Base-by-base conservation (phyloP, 2,113 vertebrate species). In the Centrocercus urophasianus region DNA sequence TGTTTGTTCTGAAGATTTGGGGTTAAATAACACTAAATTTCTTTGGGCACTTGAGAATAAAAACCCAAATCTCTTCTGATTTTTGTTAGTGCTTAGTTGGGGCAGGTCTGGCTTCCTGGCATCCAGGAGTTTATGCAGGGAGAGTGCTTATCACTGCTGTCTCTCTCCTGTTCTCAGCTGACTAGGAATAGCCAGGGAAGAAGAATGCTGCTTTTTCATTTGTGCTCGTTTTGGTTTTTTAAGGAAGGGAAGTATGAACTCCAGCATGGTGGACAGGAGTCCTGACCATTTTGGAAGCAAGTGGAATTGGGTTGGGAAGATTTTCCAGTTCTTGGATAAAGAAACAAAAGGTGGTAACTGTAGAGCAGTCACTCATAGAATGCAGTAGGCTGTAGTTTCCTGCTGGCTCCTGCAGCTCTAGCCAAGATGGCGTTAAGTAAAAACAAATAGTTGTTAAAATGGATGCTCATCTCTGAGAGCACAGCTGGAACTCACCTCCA, bases 41-140 rank as follows among this genome's bases (percentile, higher is more conserved):
- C 61, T 86, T 91, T 48, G 84, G 78, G 70, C 54, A 71, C 75
- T 80, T 79, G 59, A 72, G 70, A 92, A 78, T 93, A 92, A 90
- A 94, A 81, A 56, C 76, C 89, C 75, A 30, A 65, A 74, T 71
- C 47, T 24, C 64, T 71, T 83, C 30, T 89, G 85, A 83, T 96
- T 94, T 90, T 83, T 32, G 1, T 92, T 90, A 86, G 76, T 77
- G 30, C 88, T 79, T 83, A 82, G 88, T 64, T 57, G 88, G 36
- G 75, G 89, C 93, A 88, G 89, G 61, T 92, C 93, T 86, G 24
- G 9, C 95, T 97, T 97, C 97, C 97, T 97, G 97, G 97, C 89
- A 98, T 97, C 97, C 97, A 97, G 97, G 96, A 97, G 77, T 8
- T 67, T 8, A 36, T 1, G 38, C 27, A 72, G 76, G 88, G 72